These are phyloP conservation scores for Pentalonia nigronervosa DNA, from an alignment of 1,140 invertebrate genomes.

Conservation along the genomic window DNA sequence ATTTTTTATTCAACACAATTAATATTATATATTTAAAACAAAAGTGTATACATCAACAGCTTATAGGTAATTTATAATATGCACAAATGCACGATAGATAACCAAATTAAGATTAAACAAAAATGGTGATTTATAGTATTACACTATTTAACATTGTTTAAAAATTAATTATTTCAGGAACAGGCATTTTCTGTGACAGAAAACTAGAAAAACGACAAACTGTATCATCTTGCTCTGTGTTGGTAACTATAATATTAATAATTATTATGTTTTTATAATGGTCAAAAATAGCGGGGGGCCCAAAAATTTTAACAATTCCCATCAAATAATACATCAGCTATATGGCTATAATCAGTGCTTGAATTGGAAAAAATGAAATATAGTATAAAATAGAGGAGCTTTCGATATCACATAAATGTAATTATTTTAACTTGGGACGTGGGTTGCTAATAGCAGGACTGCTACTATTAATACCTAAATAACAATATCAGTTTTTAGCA, in stretches of 20 bases:
- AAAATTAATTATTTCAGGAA: neutral
- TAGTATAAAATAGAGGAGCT: too few relatives aligned
- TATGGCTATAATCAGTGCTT: too few relatives aligned
- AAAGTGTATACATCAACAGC: neutral
- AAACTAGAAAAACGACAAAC: constrained; percentile 24
- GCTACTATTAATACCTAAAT: too few relatives aligned
- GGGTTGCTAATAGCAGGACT: too few relatives aligned
- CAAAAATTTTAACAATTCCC: too few relatives aligned
- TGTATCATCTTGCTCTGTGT: neutral
- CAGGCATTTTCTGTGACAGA: neutral
- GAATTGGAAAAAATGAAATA: too few relatives aligned
- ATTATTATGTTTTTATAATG: neutral
- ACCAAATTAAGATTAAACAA: neutral
- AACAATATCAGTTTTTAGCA: too few relatives aligned
- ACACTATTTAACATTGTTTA: neutral
- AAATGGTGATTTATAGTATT: neutral
- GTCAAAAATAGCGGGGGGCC: too few relatives aligned
- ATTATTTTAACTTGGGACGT: too few relatives aligned
- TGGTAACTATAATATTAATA: constrained; percentile 41
- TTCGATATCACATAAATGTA: too few relatives aligned
- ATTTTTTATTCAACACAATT: neutral
- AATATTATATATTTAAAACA: neutral
- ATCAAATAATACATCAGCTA: too few relatives aligned
- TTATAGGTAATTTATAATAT: neutral
- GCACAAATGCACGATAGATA: neutral